Conservation (phyloP, 2,888 invertebrate genomes). For the Dasypolia templi region DNA sequence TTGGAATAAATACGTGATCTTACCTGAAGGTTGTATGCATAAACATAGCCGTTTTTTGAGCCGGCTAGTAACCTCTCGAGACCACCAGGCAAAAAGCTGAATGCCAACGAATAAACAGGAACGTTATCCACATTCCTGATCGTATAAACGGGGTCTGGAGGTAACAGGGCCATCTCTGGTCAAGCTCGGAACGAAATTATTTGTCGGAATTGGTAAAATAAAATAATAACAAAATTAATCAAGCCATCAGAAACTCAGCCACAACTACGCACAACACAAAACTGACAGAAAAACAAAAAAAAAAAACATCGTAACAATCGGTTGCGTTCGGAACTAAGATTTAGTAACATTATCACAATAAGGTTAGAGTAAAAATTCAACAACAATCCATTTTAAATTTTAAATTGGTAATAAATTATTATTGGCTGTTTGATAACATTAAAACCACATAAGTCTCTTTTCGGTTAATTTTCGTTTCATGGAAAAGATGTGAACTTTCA, state of each 20-base stretch:
- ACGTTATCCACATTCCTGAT: constrained; percentile 93
- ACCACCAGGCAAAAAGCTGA: constrained; percentile 91
- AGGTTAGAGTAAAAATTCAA: neutral
- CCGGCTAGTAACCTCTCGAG: constrained; percentile 93
- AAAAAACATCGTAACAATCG: constrained; percentile 60
- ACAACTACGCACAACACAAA: constrained; percentile 90
- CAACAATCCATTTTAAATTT: neutral
- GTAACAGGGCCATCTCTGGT: constrained; percentile 93
- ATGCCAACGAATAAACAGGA: constrained; percentile 93
- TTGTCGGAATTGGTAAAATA: constrained; percentile 84
- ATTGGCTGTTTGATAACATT: fast-evolving
- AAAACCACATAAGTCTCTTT: fast-evolving
- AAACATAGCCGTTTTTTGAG: constrained; percentile 93
- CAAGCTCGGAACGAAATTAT: constrained; percentile 88
- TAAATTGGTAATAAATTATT: neutral
- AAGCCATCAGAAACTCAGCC: constrained; percentile 89
- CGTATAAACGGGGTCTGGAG: constrained; percentile 94
- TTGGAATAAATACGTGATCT: constrained; percentile 77
- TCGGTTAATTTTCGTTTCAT: neutral
- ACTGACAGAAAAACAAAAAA: constrained; percentile 88
- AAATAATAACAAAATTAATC: constrained; percentile 87
- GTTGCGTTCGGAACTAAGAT: constrained; percentile 51
- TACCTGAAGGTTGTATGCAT: constrained; percentile 95
- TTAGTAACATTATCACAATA: fast-evolving
- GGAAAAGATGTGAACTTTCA: neutral